These are phyloP conservation scores for Paedocypris sp. DNA, from an alignment of 2,113 vertebrate species.

Conservation along the genomic window DNA sequence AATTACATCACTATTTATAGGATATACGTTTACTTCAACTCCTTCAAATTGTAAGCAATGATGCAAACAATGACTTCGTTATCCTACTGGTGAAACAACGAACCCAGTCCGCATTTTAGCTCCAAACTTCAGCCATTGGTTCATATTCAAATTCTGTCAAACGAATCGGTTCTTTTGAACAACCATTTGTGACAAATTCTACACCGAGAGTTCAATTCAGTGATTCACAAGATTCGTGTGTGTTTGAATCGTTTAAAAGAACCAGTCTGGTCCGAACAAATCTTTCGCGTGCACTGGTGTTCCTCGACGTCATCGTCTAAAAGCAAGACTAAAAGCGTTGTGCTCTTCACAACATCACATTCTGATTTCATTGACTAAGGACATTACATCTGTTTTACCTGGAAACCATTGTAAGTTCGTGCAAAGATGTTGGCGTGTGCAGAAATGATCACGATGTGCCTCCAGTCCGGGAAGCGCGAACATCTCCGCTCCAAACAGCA, in stretches of 20 bases:
- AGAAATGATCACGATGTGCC: slow-evolving; percentile 71
- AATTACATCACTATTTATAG: too few relatives aligned
- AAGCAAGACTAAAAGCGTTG: not conserved
- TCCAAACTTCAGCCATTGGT: too few relatives aligned
- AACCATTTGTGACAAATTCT: too few relatives aligned
- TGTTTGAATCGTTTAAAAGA: not conserved
- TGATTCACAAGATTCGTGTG: not conserved
- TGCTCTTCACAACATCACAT: not conserved
- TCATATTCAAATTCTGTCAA: too few relatives aligned
- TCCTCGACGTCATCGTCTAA: slow-evolving; percentile 37
- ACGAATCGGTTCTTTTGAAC: not conserved
- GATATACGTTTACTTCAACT: too few relatives aligned
- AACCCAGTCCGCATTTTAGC: too few relatives aligned
- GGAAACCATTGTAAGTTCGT: not conserved
- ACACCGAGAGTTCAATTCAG: not conserved
- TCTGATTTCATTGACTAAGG: not conserved
- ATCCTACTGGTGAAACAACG: too few relatives aligned
- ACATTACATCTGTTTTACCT: not conserved
- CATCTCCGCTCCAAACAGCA: slow-evolving; percentile 54
- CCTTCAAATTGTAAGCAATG: too few relatives aligned
- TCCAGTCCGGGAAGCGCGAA: slow-evolving; percentile 66
- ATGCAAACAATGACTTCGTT: too few relatives aligned
- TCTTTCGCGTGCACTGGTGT: slow-evolving; percentile 45
- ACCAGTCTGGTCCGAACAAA: slow-evolving; percentile 49
- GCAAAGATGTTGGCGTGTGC: slow-evolving; percentile 65